Evolutionary conservation across 2,888 invertebrate genomes (phyloP).

Genomic region (Acrobeloides nanus): DNA sequence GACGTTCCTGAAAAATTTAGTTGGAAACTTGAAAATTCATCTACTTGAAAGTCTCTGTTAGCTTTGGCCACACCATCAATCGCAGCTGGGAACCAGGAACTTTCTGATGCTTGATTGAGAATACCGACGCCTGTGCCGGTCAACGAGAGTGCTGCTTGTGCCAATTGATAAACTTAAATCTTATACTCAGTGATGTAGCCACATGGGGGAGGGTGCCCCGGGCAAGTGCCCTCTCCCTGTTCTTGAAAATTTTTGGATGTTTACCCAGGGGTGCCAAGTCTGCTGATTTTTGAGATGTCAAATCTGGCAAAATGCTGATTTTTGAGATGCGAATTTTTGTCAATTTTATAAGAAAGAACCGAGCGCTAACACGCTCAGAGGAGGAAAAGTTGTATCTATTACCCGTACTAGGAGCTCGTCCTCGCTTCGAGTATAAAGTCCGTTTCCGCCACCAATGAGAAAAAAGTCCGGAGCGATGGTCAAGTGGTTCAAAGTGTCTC

Average conservation of each 20-base stretch:
- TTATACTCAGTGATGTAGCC: background rate
- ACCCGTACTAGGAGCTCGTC: too few species aligned
- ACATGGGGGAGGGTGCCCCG: too few species aligned
- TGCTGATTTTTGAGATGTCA: background rate
- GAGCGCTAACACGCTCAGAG: too few species aligned
- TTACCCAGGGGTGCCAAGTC: too few species aligned
- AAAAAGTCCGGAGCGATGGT: too few species aligned
- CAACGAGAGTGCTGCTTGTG: slow-evolving; percentile 45
- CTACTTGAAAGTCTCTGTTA: slow-evolving; percentile 26
- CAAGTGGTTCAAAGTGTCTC: too few species aligned
- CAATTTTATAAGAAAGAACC: background rate
- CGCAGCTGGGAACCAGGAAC: slow-evolving; percentile 47
- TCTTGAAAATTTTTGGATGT: too few species aligned
- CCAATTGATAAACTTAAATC: slow-evolving; percentile 45
- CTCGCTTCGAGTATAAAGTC: too few species aligned
- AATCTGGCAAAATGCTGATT: background rate
- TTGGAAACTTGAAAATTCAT: background rate
- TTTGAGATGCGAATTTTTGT: background rate
- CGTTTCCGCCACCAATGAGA: too few species aligned
- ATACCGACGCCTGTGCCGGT: slow-evolving; percentile 49
- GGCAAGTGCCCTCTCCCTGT: too few species aligned
- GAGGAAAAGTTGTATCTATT: too few species aligned
- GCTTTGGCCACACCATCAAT: slow-evolving; percentile 31
- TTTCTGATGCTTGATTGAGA: slow-evolving; percentile 46
- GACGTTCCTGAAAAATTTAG: slow-evolving; percentile 10